Conservation (phyloP, 2,888 invertebrate genomes). For the Drosophila lutescens region DNA sequence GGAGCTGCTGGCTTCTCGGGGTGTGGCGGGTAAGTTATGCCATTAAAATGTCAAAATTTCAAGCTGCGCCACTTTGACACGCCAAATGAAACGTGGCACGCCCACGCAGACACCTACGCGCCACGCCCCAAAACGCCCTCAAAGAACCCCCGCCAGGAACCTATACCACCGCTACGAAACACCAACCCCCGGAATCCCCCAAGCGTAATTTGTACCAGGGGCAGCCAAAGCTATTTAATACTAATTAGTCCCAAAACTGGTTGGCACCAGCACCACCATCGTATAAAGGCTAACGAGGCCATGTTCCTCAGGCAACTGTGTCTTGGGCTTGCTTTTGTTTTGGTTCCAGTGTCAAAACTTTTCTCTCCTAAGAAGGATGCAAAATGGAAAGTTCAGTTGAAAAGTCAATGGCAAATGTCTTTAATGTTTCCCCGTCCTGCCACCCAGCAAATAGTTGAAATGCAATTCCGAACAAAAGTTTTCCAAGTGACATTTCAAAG, state of each 20-base stretch:
- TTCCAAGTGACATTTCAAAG: slow-evolving; percentile 29
- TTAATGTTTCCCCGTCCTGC: slow-evolving; percentile 7
- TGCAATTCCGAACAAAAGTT: slow-evolving; percentile 35
- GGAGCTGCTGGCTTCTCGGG: slow-evolving; percentile 1
- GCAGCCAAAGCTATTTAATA: slow-evolving; percentile 38
- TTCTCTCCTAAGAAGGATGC: slow-evolving; percentile 6
- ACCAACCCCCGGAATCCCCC: neutral
- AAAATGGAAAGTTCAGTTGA: slow-evolving; percentile 26
- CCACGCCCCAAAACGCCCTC: neutral
- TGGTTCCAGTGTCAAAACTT: slow-evolving; percentile 15
- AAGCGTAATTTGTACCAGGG: slow-evolving; percentile 7
- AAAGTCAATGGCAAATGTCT: slow-evolving; percentile 46
- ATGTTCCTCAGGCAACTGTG: slow-evolving; percentile 11
- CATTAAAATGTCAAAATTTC: slow-evolving; percentile 68
- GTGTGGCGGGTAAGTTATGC: slow-evolving; percentile 45
- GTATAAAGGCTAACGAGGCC: slow-evolving; percentile 8
- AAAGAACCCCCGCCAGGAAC: neutral
- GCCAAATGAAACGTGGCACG: slow-evolving; percentile 60
- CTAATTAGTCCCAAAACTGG: slow-evolving; percentile 55
- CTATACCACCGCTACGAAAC: neutral
- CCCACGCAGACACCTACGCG: slow-evolving; percentile 31
- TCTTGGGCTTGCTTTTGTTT: slow-evolving; percentile 2
- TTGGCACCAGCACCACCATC: slow-evolving; percentile 1
- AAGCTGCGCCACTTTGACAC: slow-evolving; percentile 59
- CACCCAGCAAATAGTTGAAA: slow-evolving; percentile 24